Percentiles rank a stretch among this genome's conserved stretches.
These are phyloP conservation scores for Thera britannica DNA, from an alignment of 2,888 invertebrate species.

Conservation along the genomic window DNA sequence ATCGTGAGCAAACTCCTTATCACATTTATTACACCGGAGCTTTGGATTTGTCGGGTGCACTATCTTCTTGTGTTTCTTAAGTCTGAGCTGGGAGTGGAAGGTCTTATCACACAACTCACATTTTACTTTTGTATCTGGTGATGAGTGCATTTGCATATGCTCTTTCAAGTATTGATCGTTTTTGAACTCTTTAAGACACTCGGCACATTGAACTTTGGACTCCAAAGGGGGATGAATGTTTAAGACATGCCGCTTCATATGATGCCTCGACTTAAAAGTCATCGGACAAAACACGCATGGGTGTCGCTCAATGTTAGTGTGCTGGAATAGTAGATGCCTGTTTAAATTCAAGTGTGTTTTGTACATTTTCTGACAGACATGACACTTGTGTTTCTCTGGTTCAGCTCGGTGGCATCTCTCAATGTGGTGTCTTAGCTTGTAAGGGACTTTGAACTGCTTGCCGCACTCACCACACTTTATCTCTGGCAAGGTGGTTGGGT, in stretches of 20 bases:
- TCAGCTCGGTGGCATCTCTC: constrained; percentile 64
- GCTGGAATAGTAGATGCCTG: constrained; percentile 72
- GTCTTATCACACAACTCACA: constrained; percentile 77
- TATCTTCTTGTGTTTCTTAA: constrained; percentile 78
- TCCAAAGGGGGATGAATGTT: constrained; percentile 79
- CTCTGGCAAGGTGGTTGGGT: constrained; percentile 72
- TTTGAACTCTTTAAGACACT: constrained; percentile 77
- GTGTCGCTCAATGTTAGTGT: constrained; percentile 69
- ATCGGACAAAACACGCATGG: constrained; percentile 77
- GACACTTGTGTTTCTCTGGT: constrained; percentile 71
- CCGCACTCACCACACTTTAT: constrained; percentile 74
- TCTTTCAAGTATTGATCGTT: constrained; percentile 78
- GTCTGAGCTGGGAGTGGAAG: constrained; percentile 72
- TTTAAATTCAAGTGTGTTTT: constrained; percentile 72
- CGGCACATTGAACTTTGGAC: constrained; percentile 75
- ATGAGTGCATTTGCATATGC: constrained; percentile 78
- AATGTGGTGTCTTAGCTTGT: constrained; percentile 73
- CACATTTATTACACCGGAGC: constrained; percentile 71
- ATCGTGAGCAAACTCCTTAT: constrained; percentile 76
- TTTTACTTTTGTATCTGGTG: constrained; percentile 71
- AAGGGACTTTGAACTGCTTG: constrained; percentile 71
- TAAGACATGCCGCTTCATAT: constrained; percentile 76
- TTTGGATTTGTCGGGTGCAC: constrained; percentile 76
- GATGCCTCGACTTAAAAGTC: constrained; percentile 77
- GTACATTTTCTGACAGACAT: constrained; percentile 70